phyloP scores from a whole-genome alignment of 2,888 invertebrate genomes.

The Andrena bucephala region DNA sequence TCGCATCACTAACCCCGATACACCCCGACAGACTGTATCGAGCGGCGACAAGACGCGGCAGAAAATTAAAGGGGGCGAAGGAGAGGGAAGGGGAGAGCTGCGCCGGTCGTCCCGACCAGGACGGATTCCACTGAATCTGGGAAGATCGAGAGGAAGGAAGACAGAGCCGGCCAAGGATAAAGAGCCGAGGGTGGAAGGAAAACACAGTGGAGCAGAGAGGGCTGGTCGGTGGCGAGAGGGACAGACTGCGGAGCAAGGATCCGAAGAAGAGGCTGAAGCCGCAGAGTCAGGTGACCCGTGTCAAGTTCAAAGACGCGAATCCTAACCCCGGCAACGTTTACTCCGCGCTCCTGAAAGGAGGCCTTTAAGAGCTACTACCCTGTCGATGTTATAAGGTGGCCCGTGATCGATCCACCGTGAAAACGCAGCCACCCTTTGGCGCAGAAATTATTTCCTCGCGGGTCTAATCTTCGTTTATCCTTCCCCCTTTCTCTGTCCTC shows the following conservation, averaged over 20 bases:
- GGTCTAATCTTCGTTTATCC: constrained; percentile 60
- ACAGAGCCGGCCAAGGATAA: constrained; percentile 11
- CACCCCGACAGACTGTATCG: constrained; percentile 32
- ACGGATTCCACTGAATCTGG: constrained; percentile 39
- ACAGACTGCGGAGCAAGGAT: constrained; percentile 40
- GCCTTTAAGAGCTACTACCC: constrained; percentile 58
- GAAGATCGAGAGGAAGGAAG: constrained; percentile 11
- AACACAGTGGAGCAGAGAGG: constrained; percentile 25
- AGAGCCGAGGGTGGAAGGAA: constrained; percentile 27
- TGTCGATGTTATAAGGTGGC: constrained; percentile 54
- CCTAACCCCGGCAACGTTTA: constrained; percentile 70
- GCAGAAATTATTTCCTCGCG: constrained; percentile 76
- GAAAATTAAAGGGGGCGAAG: constrained; percentile 54
- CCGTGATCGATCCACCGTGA: constrained; percentile 77
- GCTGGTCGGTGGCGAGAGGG: background rate
- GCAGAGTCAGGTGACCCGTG: constrained; percentile 82
- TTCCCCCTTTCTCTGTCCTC: background rate
- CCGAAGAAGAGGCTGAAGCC: constrained; percentile 61
- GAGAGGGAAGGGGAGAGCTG: constrained; percentile 36
- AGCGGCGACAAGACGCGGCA: constrained; percentile 27
- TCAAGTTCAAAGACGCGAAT: constrained; percentile 83
- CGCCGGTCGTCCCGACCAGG: constrained; percentile 52
- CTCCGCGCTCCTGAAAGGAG: constrained; percentile 70
- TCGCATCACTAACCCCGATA: constrained; percentile 41
- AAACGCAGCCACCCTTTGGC: constrained; percentile 74